These are phyloP conservation scores for Linhomoeus sp. DNA, from an alignment of 2,888 invertebrate genomes.

Conservation along the genomic window DNA sequence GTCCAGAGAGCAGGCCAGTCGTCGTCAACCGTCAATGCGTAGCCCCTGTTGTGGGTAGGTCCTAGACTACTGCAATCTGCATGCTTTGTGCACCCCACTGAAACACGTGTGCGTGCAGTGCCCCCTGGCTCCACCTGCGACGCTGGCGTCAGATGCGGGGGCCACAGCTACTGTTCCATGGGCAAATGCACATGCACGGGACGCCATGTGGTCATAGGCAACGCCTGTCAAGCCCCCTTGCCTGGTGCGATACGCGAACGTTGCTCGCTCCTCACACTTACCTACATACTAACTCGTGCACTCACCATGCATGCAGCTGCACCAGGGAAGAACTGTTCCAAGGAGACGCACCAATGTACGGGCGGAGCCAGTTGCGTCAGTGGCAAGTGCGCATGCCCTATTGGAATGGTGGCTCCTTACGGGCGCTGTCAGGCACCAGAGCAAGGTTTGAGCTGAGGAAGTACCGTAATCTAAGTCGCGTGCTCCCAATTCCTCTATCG, in stretches of 20 bases:
- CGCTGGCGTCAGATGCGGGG: conserved; percentile 14
- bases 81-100: too few relatives aligned
- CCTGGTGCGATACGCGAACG: conserved; percentile 9
- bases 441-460: not conserved
- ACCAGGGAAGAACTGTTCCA: too few relatives aligned
- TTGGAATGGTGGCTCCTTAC: conserved; percentile 9
- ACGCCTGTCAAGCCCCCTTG: conserved; percentile 15
- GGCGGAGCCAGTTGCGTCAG: conserved; percentile 11
- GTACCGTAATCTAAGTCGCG: not conserved
- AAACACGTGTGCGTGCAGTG: too few relatives aligned
- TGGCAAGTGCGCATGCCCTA: conserved; percentile 14
- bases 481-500: not conserved
- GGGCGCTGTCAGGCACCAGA: conserved; percentile 11
- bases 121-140: conserved; percentile 18
- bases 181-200: conserved; percentile 19
- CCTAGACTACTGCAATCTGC: not conserved
- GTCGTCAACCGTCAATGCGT: conserved; percentile 20
- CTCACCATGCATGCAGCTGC: too few relatives aligned
- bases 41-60: conserved; percentile 20
- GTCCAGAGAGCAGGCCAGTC: not conserved
- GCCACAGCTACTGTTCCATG: conserved; percentile 19
- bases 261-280: too few relatives aligned
- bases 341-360: conserved; percentile 4
- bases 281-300: too few relatives aligned
- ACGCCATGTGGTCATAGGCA: conserved; percentile 12